Conservation (phyloP, 2,113 vertebrate species). For the Zosterops borbonicus region DNA sequence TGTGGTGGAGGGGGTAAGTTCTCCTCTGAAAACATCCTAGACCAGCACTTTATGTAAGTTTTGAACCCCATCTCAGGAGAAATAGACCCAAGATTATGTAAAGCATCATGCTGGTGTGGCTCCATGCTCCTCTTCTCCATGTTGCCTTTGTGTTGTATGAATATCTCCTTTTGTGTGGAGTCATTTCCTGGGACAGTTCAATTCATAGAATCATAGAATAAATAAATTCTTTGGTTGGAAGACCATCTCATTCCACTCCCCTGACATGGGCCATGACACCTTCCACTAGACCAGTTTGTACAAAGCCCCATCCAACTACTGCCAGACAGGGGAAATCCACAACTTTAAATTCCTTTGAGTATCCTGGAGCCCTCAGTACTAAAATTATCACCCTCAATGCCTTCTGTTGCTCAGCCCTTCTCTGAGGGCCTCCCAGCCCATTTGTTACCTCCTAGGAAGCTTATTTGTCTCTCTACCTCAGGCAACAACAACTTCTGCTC, state of each 20-base stretch:
- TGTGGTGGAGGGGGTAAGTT: neutral
- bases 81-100: neutral
- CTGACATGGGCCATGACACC: neutral
- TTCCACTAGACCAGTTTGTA: neutral
- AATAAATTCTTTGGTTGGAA: neutral
- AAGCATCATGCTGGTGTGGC: neutral
- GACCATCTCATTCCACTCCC: neutral
- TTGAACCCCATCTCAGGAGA: neutral
- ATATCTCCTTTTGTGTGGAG: neutral
- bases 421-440: neutral
- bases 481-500: neutral
- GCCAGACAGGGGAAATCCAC: neutral
- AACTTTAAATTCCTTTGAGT: neutral
- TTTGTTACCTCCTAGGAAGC: neutral
- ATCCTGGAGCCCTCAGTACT: neutral
- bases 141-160: neutral
- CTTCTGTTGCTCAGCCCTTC: neutral
- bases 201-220: neutral
- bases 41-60: neutral
- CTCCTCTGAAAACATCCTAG: neutral
- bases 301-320: neutral
- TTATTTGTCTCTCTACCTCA: neutral
- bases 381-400: neutral
- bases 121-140: neutral
- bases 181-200: neutral